These are phyloP conservation scores for Acanthisitta chloris DNA, from an alignment of 2,113 vertebrate genomes.

Conservation along the genomic window DNA sequence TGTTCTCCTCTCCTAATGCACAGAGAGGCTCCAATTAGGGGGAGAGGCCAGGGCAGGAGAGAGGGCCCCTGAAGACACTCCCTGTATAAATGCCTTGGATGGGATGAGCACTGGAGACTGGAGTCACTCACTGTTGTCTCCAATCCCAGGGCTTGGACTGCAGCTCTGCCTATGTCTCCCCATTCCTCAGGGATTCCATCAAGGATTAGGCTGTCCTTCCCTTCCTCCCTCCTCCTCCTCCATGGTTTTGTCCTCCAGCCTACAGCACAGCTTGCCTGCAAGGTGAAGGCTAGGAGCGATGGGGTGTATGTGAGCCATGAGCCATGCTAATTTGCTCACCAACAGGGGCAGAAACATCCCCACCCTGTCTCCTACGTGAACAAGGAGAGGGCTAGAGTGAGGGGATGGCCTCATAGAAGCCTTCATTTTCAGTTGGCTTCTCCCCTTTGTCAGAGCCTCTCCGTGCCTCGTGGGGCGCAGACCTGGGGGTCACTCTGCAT, in stretches of 20 bases:
- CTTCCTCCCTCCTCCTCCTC: neutral
- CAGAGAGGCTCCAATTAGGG: neutral
- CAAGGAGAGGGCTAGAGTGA: neutral
- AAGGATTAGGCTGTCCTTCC: neutral
- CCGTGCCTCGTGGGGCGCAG: fast-evolving
- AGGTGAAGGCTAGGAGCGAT: neutral
- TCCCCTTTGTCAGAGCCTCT: fast-evolving
- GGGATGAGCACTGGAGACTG: neutral
- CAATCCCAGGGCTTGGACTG: neutral
- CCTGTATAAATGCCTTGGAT: neutral
- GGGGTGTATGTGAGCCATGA: neutral
- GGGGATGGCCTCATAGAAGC: neutral
- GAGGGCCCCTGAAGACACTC: neutral
- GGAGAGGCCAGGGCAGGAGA: neutral
- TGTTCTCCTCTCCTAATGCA: neutral
- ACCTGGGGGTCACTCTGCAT: neutral
- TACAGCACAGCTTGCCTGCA: neutral
- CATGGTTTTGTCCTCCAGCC: neutral
- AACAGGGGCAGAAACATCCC: neutral
- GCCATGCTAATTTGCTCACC: neutral
- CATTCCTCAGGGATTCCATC: neutral
- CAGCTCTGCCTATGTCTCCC: neutral
- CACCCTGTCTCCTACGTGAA: neutral
- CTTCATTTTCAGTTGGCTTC: neutral
- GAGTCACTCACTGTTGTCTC: neutral